These are phyloP conservation scores for Malthinus flaveolus DNA, from an alignment of 2,888 invertebrate species.

Conservation along the genomic window DNA sequence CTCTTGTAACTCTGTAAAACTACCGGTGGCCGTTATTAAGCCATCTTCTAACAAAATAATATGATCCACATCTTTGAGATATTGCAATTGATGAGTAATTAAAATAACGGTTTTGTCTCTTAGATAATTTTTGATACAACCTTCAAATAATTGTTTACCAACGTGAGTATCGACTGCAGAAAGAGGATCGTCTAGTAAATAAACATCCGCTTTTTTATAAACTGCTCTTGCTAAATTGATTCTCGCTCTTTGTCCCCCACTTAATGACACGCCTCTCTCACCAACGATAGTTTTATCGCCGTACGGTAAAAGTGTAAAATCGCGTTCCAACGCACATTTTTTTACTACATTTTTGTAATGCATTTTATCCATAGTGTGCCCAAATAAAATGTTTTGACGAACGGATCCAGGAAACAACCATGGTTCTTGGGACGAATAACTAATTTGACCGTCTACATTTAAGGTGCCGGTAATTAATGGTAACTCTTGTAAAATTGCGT, in stretches of 20 bases:
- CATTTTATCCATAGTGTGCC: constrained; percentile 67
- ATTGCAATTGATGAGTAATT: constrained; percentile 85
- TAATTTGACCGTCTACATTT: constrained; percentile 64
- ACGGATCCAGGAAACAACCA: constrained; percentile 78
- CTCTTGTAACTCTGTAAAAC: constrained; percentile 64
- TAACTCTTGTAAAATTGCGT: constrained; percentile 73
- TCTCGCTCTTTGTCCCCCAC: constrained; percentile 76
- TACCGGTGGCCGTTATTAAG: constrained; percentile 61
- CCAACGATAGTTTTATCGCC: constrained; percentile 81
- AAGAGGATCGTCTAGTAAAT: constrained; percentile 74
- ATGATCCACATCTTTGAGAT: constrained; percentile 62
- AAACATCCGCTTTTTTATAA: constrained; percentile 73
- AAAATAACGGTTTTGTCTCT: constrained; percentile 72
- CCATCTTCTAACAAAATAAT: constrained; percentile 61
- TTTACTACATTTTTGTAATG: constrained; percentile 66
- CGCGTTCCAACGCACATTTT: constrained; percentile 69
- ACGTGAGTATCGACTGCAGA: constrained; percentile 78
- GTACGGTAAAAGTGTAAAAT: constrained; percentile 70
- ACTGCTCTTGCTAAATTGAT: constrained; percentile 66
- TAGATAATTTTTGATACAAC: constrained; percentile 64
- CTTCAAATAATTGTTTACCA: constrained; percentile 69
- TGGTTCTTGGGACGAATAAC: constrained; percentile 81
- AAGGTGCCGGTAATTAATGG: constrained; percentile 64
- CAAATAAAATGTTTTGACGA: constrained; percentile 79
- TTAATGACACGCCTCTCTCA: constrained; percentile 72